Conservation (phyloP, 2,113 vertebrate genomes). For the Platysteira castanea region DNA sequence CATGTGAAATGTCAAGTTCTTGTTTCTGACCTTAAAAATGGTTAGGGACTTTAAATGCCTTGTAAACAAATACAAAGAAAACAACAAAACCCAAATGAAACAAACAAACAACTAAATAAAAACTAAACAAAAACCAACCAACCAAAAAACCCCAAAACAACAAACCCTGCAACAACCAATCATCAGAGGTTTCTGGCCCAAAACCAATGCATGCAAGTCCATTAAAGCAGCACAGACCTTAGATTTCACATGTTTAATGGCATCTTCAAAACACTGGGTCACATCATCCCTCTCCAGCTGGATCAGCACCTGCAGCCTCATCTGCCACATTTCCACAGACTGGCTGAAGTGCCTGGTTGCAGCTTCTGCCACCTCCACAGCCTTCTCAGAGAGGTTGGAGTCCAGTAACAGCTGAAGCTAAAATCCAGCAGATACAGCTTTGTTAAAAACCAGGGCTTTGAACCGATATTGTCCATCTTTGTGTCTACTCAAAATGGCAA, state of each 20-base stretch:
- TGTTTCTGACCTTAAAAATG: neutral
- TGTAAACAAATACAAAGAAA: neutral
- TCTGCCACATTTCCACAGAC: constrained; percentile 78
- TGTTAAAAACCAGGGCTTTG: neutral
- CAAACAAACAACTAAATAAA: neutral
- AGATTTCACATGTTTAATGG: constrained; percentile 74
- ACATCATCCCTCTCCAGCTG: constrained; percentile 65
- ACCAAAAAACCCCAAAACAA: no score
- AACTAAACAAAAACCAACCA: neutral
- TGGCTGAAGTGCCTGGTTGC: constrained; percentile 72
- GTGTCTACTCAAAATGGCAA: neutral
- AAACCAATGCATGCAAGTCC: neutral
- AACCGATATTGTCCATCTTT: neutral
- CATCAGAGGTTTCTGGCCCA: neutral
- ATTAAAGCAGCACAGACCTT: constrained; percentile 75
- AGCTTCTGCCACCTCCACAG: constrained; percentile 72
- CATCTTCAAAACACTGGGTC: constrained; percentile 79
- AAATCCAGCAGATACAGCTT: neutral
- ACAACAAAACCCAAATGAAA: neutral
- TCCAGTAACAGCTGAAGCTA: constrained; percentile 74
- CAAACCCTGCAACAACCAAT: neutral
- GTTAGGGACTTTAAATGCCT: neutral
- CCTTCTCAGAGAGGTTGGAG: constrained; percentile 61
- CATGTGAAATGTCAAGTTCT: neutral
- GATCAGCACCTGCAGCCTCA: constrained; percentile 80